Percentiles rank a stretch among this genome's conserved stretches.
phyloP scores from a whole-genome alignment of 2,888 invertebrate genomes.

The Polietes domitor region DNA sequence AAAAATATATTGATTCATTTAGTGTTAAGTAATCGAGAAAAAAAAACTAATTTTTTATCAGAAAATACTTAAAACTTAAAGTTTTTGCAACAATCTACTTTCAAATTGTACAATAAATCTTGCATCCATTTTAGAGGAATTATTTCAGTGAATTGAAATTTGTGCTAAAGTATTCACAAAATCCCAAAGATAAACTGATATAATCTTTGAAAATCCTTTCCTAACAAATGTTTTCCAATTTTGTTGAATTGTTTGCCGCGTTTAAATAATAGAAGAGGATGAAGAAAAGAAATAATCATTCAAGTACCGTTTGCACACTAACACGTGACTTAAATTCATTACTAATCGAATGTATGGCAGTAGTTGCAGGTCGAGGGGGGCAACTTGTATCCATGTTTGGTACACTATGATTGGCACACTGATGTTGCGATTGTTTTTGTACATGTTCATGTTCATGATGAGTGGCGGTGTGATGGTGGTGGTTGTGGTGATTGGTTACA shows the following conservation, averaged over 20 bases:
- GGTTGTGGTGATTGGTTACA: conserved; percentile 53
- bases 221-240: conserved; percentile 56
- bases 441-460: background rate
- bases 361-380: conserved; percentile 1
- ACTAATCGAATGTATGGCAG: conserved; percentile 12
- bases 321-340: conserved; percentile 64
- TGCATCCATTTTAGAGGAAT: too few species aligned
- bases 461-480: background rate
- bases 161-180: too few species aligned
- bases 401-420: conserved; percentile 52
- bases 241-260: conserved; percentile 22
- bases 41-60: too few species aligned
- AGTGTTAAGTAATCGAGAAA: too few species aligned
- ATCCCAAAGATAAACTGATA: too few species aligned
- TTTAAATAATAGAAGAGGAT: conserved; percentile 18
- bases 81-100: too few species aligned
- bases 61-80: too few species aligned
- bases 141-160: too few species aligned
- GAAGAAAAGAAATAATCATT: conserved; percentile 49
- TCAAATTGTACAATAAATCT: too few species aligned
- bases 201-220: conserved; percentile 11
- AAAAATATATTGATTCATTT: too few species aligned
- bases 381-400: conserved; percentile 49
- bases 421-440: conserved; percentile 12
- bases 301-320: conserved; percentile 81